Conservation (phyloP, 2,797 vertebrate species). For the Notamacropus eugenii region DNA sequence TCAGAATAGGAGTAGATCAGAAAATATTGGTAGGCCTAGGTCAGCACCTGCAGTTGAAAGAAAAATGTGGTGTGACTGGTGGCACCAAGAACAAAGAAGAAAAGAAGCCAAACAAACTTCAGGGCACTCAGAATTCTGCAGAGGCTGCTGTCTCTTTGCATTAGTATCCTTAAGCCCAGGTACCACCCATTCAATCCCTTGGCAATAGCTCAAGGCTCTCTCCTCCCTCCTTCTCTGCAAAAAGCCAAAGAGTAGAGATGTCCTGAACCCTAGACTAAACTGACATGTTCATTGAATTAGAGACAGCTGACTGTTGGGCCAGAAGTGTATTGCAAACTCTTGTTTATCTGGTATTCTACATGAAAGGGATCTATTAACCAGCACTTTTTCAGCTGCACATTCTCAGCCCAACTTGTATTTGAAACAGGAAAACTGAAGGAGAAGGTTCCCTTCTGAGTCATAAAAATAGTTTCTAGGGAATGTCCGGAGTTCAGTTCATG, state of each 20-base stretch:
- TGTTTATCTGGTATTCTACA: not conserved
- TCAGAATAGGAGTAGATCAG: not conserved
- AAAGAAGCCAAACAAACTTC: not conserved
- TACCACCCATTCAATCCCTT: not conserved
- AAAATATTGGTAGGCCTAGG: not conserved
- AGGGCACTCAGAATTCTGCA: not conserved
- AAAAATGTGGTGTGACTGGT: not conserved
- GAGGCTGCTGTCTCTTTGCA: not conserved
- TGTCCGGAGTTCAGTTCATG: not conserved
- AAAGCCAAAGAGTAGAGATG: not conserved
- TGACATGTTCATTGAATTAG: not conserved
- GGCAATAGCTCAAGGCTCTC: not conserved
- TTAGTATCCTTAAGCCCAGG: not conserved
- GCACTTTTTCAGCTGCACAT: not conserved
- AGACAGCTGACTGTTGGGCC: not conserved
- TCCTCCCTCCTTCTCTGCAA: not conserved
- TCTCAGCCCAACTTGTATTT: not conserved
- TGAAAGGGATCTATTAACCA: not conserved
- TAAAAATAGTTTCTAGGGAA: not conserved
- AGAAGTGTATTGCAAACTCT: not conserved
- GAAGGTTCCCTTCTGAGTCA: not conserved
- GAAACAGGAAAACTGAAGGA: not conserved
- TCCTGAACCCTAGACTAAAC: not conserved
- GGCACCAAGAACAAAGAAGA: not conserved
- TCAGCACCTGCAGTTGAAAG: not conserved